Percentiles rank a stretch among this genome's conserved stretches.
Conservation (phyloP, 2,797 vertebrate genomes). For the Novumbra hubbsi region DNA sequence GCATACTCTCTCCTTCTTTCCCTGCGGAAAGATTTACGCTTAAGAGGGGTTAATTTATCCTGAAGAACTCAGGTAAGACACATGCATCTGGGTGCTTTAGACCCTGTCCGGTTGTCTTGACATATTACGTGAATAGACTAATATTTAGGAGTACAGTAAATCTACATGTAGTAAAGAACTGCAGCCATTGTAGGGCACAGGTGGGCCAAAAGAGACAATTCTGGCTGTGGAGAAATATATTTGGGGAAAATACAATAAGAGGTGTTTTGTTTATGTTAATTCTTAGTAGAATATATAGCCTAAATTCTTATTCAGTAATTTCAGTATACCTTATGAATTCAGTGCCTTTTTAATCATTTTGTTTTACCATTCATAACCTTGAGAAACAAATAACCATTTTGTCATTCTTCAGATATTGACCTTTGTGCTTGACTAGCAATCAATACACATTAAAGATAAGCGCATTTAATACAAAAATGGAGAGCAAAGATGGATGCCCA, state of each 20-base stretch:
- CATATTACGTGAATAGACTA: neutral
- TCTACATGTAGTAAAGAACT: neutral
- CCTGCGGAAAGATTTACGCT: slow-evolving; percentile 61
- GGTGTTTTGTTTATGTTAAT: too few species aligned
- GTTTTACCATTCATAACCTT: too few species aligned
- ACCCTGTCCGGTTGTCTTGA: neutral
- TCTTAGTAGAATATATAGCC: too few species aligned
- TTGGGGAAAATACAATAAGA: neutral
- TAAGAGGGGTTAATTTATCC: slow-evolving; percentile 64
- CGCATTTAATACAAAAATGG: neutral
- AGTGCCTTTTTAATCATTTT: too few species aligned
- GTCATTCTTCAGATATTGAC: neutral
- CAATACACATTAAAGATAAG: neutral
- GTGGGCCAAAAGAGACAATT: neutral
- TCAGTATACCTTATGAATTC: too few species aligned
- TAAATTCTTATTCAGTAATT: too few species aligned
- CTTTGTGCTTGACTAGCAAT: neutral
- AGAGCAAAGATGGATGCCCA: neutral
- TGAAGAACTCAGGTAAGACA: slow-evolving; percentile 74
- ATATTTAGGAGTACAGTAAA: neutral
- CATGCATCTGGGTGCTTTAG: neutral
- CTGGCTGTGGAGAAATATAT: neutral
- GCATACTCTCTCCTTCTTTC: slow-evolving; percentile 61
- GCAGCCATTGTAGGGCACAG: neutral
- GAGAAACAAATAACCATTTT: neutral